These are phyloP conservation scores for Pandemis corylana DNA, from an alignment of 2,888 invertebrate genomes.

Conservation along the genomic window DNA sequence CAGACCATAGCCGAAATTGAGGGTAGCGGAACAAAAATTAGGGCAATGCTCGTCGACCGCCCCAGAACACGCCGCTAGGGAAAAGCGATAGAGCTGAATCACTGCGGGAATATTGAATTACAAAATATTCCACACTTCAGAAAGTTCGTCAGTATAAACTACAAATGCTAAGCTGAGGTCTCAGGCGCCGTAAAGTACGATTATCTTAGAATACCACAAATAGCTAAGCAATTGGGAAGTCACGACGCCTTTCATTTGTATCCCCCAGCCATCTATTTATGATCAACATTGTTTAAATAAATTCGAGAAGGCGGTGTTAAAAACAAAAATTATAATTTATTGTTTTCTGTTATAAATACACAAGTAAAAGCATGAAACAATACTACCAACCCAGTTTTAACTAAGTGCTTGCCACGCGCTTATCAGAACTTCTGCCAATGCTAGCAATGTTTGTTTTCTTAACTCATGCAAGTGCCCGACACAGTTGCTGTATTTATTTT, in stretches of 20 bases:
- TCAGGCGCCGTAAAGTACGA: background rate
- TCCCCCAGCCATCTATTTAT: background rate
- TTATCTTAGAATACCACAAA: background rate
- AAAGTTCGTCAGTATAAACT: background rate
- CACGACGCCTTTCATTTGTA: slow-evolving; percentile 13
- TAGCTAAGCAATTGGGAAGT: slow-evolving; percentile 11
- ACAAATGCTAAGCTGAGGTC: background rate
- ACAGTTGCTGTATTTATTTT: slow-evolving; percentile 26
- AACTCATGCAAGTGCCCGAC: slow-evolving; percentile 8
- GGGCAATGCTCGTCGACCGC: slow-evolving; percentile 14
- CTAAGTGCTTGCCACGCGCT: slow-evolving; percentile 4
- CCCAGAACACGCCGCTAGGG: slow-evolving; percentile 4
- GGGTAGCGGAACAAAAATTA: slow-evolving; percentile 23
- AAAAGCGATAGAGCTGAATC: slow-evolving; percentile 17
- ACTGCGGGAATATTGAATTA: slow-evolving; percentile 1
- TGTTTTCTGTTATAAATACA: background rate
- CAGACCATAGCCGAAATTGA: slow-evolving; percentile 25
- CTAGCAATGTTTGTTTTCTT: slow-evolving; percentile 16
- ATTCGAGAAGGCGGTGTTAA: background rate
- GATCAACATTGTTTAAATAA: background rate
- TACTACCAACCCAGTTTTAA: background rate
- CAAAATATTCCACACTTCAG: background rate
- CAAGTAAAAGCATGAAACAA: background rate
- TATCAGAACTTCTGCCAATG: slow-evolving; percentile 22
- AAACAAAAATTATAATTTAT: background rate